Conservation (phyloP, 2,113 vertebrate species). For the Aramus guarauna region DNA sequence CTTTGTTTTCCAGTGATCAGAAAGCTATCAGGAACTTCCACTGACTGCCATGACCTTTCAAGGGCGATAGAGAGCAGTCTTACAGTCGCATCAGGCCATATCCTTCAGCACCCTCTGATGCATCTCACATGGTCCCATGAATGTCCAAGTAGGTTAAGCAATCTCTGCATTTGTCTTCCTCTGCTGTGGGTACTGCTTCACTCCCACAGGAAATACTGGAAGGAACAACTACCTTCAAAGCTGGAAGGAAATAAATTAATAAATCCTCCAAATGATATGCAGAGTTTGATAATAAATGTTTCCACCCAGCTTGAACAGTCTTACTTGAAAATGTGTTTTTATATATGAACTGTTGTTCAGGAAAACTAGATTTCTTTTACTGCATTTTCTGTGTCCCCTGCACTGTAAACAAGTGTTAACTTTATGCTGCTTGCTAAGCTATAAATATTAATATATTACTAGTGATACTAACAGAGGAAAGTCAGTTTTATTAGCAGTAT, state of each 20-base stretch:
- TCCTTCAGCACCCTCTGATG: not conserved
- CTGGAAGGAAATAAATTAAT: conserved; percentile 7
- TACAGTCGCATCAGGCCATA: not conserved
- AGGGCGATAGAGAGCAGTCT: not conserved
- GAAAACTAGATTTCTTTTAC: conserved; percentile 31
- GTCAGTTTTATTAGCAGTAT: not conserved
- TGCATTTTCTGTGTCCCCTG: conserved; percentile 9
- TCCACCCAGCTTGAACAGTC: not conserved
- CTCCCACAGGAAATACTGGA: not conserved
- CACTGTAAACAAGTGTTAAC: conserved; percentile 19
- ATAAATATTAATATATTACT: conserved; percentile 48
- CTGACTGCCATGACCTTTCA: not conserved
- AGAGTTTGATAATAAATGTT: conserved; percentile 44
- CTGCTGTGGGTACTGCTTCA: not conserved
- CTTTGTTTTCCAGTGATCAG: not conserved
- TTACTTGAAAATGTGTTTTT: conserved; percentile 25
- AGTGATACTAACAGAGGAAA: conserved; percentile 1
- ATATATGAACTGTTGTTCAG: not conserved
- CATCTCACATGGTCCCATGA: not conserved
- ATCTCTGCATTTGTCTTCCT: not conserved
- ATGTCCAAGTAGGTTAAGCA: not conserved
- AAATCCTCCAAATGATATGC: conserved; percentile 6
- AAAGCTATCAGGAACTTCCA: not conserved
- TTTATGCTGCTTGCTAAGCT: conserved; percentile 21
- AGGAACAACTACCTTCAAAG: conserved; percentile 4